phyloP scores from a whole-genome alignment of 2,888 invertebrate genomes.

The Gerris lacustris region DNA sequence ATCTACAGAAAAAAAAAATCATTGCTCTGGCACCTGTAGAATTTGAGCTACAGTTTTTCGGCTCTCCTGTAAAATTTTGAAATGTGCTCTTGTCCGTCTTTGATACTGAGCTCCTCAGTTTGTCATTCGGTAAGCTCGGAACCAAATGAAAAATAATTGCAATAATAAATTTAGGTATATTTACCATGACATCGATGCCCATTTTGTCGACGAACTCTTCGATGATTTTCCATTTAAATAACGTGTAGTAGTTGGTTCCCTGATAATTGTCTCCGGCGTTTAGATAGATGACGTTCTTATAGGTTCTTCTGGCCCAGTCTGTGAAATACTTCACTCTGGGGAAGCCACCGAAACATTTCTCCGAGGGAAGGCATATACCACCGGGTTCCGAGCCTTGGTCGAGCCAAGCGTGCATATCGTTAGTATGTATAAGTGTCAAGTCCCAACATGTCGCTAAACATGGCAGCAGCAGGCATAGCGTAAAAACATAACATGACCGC shows the following conservation, averaged over 20 bases:
- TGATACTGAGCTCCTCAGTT: no score
- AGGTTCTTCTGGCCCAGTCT: not conserved
- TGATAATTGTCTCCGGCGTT: conserved; percentile 90
- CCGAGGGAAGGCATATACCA: conserved; percentile 41
- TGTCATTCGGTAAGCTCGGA: no score
- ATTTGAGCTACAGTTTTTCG: no score
- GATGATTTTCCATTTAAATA: conserved; percentile 68
- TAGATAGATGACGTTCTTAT: conserved; percentile 55
- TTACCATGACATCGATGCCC: conserved; percentile 73
- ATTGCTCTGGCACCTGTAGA: no score
- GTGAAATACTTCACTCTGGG: conserved; percentile 47
- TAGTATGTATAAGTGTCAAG: conserved; percentile 72
- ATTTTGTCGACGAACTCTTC: conserved; percentile 65
- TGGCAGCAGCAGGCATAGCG: conserved; percentile 28
- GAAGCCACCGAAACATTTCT: conserved; percentile 73
- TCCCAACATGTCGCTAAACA: conserved; percentile 38
- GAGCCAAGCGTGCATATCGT: conserved; percentile 71
- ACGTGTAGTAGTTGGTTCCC: conserved; percentile 74
- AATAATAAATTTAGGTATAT: conserved; percentile 32
- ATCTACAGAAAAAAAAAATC: no score
- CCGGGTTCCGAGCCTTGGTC: conserved; percentile 47
- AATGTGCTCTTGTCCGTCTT: no score
- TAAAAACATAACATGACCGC: not conserved
- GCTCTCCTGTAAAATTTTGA: no score
- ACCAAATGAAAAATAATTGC: no score